Evolutionary conservation across 1,140 invertebrate species (phyloP).

Genomic region (Lithobius niger): DNA sequence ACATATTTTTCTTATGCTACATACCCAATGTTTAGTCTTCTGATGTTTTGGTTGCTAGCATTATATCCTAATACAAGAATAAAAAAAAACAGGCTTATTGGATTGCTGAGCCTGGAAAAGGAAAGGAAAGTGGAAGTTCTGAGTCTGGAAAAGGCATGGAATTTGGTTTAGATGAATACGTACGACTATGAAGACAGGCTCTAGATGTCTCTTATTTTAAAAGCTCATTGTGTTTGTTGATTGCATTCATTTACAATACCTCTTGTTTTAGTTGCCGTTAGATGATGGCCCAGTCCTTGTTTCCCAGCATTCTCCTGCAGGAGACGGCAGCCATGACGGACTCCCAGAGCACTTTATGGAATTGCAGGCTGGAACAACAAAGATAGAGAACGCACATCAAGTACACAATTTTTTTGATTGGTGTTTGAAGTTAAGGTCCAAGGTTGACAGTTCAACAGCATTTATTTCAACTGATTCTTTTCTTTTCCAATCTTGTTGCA

Average conservation of each 20-base stretch:
- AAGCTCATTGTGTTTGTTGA: not conserved
- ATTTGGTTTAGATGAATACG: no score
- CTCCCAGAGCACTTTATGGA: conserved; percentile 15
- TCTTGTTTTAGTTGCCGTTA: conserved; percentile 26
- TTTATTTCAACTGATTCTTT: no score
- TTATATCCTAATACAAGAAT: no score
- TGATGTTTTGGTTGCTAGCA: no score
- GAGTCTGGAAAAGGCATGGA: no score
- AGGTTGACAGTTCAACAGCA: no score
- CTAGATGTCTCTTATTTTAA: not conserved
- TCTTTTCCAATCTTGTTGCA: conserved; percentile 25
- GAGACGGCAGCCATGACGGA: not conserved
- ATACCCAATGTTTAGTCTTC: no score
- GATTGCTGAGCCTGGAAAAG: no score
- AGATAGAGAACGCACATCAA: conserved; percentile 36
- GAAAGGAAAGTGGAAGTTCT: no score
- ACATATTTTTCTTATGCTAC: no score
- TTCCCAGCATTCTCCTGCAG: conserved; percentile 1
- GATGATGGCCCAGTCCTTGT: conserved; percentile 23
- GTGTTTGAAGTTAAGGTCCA: no score
- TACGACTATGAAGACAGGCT: not conserved
- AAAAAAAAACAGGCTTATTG: no score
- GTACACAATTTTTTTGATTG: conserved; percentile 19
- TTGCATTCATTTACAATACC: not conserved
- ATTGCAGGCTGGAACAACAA: conserved; percentile 21